A percentile compares a stretch with the other conserved stretches of the same genome.
Conservation (phyloP, 2,113 vertebrate genomes). For the Phoxinus phoxinus region DNA sequence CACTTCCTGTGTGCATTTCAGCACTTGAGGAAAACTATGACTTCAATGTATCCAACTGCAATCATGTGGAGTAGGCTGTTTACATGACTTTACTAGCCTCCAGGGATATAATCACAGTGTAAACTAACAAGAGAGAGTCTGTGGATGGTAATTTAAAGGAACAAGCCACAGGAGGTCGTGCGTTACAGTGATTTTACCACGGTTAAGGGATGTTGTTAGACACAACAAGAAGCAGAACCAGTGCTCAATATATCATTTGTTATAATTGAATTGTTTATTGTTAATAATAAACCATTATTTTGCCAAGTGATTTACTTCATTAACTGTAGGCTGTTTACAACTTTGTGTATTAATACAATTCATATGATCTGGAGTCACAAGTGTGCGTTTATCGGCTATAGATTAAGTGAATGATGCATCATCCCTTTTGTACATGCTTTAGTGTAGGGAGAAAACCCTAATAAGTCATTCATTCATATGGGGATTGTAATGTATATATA, state of each 20-base stretch:
- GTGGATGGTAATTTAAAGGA: conserved; percentile 22
- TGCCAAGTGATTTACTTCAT: background rate
- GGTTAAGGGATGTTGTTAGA: conserved; percentile 10
- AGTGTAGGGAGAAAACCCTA: background rate
- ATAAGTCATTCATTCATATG: background rate
- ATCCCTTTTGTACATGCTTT: background rate
- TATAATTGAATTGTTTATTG: background rate
- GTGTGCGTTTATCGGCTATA: background rate
- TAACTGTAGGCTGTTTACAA: conserved; percentile 6
- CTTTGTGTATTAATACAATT: background rate
- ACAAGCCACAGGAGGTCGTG: background rate
- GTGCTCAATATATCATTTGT: background rate
- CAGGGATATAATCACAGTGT: conserved; percentile 17
- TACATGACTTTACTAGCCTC: conserved; percentile 34
- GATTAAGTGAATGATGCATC: background rate
- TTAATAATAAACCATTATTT: background rate
- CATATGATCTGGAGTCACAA: background rate
- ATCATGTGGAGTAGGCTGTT: conserved; percentile 43
- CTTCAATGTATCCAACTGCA: conserved; percentile 34
- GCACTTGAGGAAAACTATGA: conserved; percentile 17
- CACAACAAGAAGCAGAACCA: background rate
- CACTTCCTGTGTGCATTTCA: conserved; percentile 5
- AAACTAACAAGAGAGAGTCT: conserved; percentile 35
- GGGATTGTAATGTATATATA: background rate
- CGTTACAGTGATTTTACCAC: background rate